Base-by-base conservation (phyloP, 2,888 invertebrate genomes). In the Tenthredo notha region DNA sequence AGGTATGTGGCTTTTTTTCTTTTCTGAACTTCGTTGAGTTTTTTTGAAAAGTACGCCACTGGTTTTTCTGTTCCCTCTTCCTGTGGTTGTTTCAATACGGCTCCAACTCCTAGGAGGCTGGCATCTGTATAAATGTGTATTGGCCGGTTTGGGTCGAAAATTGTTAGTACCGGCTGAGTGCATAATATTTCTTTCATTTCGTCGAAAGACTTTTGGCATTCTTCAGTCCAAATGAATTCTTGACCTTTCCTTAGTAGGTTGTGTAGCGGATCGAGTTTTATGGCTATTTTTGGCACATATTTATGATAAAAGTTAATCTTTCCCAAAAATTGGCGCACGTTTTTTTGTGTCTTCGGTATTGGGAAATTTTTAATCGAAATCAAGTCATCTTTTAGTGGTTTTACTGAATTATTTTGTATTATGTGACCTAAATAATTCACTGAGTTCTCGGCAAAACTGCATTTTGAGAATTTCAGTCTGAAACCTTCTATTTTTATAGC, bases 141-240 rank as follows among this genome's bases (percentile, higher is more conserved):
- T 15, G 47, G 47, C 15, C 15, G 2, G 6, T 47, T 1, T 47
- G 12, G 47, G 47, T 47, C 47, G 2, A 47, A 47, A 15, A 47
- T 47, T 12, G 0, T 15, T 4, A 15, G 2, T 5, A 47, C 2
- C 1, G 47, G 47, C 33, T 50, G 25, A 4, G 86, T 40, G 40
- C 86, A 85, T 15, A 86, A 37, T 21, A 77, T 54, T 21, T 61
- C 6, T 84, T 86, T 85, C 50, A 86, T 72, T 61, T 50, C 12
- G 21, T 67, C 65, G 61, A 85, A 85, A 0, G 80, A 2, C 25
- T 85, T 78, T 72, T 85, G 77, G 29, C 86, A 86, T 15, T 78
- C 65, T 18, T 85, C 47, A n/a, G 85, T 50, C 86, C 86, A 86
- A 18, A 37, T n/a, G 37, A 86, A 86, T 15, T 84, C 18, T 29